Conservation (phyloP, 2,113 vertebrate species). For the Pangasianodon gigas region DNA sequence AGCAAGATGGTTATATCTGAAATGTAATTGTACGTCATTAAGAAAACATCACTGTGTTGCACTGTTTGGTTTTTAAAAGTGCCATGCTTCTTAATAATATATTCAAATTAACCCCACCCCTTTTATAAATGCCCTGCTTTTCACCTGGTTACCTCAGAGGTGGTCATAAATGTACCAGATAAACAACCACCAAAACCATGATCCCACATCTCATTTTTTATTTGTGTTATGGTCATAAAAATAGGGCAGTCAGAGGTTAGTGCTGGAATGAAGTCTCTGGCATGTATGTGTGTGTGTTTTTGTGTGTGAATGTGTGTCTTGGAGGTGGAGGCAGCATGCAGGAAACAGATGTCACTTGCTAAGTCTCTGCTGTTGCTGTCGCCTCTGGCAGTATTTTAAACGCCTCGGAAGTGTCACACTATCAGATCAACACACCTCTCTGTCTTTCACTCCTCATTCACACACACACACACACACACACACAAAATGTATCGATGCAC, state of each 20-base stretch:
- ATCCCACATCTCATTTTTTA: not conserved
- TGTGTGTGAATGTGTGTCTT: not conserved
- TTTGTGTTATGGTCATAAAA: not conserved
- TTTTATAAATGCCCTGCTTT: not conserved
- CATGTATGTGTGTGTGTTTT: not conserved
- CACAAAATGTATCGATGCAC: not conserved
- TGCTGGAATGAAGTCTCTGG: not conserved
- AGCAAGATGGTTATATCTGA: not conserved
- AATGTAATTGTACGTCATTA: not conserved
- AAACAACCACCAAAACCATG: not conserved
- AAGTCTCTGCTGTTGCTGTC: slow-evolving; percentile 8
- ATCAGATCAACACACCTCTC: slow-evolving; percentile 22
- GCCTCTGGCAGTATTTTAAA: slow-evolving; percentile 34
- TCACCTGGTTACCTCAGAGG: not conserved
- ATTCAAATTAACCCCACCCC: not conserved
- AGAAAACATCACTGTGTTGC: not conserved
- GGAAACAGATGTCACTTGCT: slow-evolving; percentile 29
- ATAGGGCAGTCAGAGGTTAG: not conserved
- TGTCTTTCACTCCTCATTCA: not conserved
- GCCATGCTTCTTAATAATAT: not conserved
- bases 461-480: slow-evolving; percentile 4
- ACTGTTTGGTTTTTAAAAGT: not conserved
- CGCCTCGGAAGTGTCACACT: slow-evolving; percentile 28
- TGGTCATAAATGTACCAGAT: not conserved
- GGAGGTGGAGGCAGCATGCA: not conserved